Conservation (phyloP, 2,888 invertebrate genomes). For the Fragum sueziense region DNA sequence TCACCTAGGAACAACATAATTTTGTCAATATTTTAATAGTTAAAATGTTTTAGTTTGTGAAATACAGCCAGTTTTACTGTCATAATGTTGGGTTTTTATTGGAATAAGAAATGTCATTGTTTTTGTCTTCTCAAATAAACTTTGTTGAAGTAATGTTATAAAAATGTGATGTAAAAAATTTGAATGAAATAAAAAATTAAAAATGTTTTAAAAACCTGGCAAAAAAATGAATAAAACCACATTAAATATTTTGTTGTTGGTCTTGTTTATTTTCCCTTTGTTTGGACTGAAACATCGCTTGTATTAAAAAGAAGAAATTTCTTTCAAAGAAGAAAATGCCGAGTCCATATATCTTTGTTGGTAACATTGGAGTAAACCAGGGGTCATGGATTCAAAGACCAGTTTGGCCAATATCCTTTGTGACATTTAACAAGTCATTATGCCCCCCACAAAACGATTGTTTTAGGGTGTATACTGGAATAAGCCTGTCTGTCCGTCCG, state of each 20-base stretch:
- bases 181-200: slow-evolving; percentile 31
- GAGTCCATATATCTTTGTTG: too few species aligned
- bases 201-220: slow-evolving; percentile 22
- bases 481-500: too few species aligned
- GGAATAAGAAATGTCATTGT: slow-evolving; percentile 7
- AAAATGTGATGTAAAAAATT: slow-evolving; percentile 30
- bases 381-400: too few species aligned
- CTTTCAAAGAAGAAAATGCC: too few species aligned
- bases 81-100: slow-evolving; percentile 19
- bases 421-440: too few species aligned
- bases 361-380: too few species aligned
- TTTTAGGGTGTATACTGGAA: too few species aligned
- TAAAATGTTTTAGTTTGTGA: neutral
- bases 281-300: too few species aligned
- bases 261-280: neutral
- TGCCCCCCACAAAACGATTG: too few species aligned
- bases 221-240: slow-evolving; percentile 29
- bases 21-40: neutral
- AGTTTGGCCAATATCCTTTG: too few species aligned
- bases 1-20: too few species aligned
- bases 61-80: slow-evolving; percentile 14
- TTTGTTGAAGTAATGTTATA: slow-evolving; percentile 22
- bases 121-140: slow-evolving; percentile 11
- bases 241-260: slow-evolving; percentile 4
- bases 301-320: too few species aligned